These are phyloP conservation scores for Orthonevra nobilis DNA, from an alignment of 2,888 invertebrate species.

Conservation along the genomic window DNA sequence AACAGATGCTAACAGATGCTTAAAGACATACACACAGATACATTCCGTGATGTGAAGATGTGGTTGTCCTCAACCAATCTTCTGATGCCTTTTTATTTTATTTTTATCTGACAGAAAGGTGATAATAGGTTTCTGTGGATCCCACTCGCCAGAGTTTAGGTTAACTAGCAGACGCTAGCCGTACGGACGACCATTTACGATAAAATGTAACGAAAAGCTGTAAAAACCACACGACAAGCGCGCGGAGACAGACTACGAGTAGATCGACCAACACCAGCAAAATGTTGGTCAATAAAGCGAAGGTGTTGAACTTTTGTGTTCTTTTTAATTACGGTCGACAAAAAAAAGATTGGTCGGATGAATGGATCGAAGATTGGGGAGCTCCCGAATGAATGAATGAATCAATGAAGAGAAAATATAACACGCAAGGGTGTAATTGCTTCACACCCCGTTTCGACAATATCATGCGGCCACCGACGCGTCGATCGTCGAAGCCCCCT, in stretches of 20 bases:
- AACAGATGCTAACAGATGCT: constrained; percentile 27
- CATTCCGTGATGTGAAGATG: constrained; percentile 13
- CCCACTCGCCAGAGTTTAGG: constrained; percentile 50
- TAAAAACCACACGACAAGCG: constrained; percentile 36
- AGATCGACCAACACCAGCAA: constrained; percentile 34
- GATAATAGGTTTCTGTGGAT: constrained; percentile 47
- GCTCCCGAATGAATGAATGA: neutral
- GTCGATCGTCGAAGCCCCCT: too few relatives aligned
- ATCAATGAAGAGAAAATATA: too few relatives aligned
- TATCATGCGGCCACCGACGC: neutral
- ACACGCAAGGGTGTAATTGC: constrained; percentile 52
- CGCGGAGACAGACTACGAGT: too few relatives aligned
- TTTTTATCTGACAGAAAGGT: constrained; percentile 46
- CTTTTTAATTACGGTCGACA: constrained; percentile 64
- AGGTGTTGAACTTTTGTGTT: constrained; percentile 70
- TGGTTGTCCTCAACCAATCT: constrained; percentile 20
- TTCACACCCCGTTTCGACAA: constrained; percentile 53
- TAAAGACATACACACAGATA: neutral
- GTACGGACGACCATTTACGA: constrained; percentile 28
- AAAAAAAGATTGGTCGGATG: constrained; percentile 30
- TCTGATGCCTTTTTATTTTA: neutral
- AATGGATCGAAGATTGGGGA: neutral
- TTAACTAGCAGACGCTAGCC: constrained; percentile 42
- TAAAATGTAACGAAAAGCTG: constrained; percentile 25
- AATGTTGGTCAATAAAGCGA: constrained; percentile 69